These are phyloP conservation scores for Pagetopsis macropterus DNA, from an alignment of 2,797 vertebrate genomes.

Conservation along the genomic window DNA sequence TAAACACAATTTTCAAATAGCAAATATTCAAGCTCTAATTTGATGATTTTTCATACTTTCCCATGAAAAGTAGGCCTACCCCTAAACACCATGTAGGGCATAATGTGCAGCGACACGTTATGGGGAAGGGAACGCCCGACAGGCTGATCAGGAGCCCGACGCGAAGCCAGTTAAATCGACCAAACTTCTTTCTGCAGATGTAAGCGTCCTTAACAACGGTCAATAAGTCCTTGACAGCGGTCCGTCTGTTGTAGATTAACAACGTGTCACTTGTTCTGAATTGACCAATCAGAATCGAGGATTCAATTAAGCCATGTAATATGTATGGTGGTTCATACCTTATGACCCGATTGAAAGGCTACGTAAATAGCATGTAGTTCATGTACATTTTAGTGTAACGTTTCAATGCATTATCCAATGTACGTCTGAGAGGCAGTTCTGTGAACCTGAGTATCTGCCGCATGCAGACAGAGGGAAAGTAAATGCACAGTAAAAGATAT, in stretches of 20 bases:
- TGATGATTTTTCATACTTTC: background rate
- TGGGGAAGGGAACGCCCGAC: no score
- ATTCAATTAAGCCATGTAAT: no score
- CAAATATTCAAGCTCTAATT: background rate
- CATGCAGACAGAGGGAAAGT: background rate
- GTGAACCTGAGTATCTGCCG: background rate
- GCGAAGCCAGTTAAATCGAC: no score
- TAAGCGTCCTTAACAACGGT: no score
- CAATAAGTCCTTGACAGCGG: no score
- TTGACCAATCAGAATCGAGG: no score
- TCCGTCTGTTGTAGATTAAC: no score
- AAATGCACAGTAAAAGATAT: conserved; percentile 11
- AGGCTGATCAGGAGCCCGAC: no score
- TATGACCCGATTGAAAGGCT: background rate
- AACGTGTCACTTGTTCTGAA: no score
- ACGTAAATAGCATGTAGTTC: conserved; percentile 1
- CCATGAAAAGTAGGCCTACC: no score
- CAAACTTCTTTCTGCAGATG: no score
- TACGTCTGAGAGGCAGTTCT: background rate
- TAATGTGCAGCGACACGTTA: no score
- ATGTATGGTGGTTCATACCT: background rate
- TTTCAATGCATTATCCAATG: background rate
- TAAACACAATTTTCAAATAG: background rate
- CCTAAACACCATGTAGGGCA: background rate
- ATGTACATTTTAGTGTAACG: background rate